A percentile compares a stretch with the other conserved stretches of the same genome.
These are phyloP conservation scores for Sceloporus undulatus DNA, from an alignment of 2,113 vertebrate species.

Conservation along the genomic window DNA sequence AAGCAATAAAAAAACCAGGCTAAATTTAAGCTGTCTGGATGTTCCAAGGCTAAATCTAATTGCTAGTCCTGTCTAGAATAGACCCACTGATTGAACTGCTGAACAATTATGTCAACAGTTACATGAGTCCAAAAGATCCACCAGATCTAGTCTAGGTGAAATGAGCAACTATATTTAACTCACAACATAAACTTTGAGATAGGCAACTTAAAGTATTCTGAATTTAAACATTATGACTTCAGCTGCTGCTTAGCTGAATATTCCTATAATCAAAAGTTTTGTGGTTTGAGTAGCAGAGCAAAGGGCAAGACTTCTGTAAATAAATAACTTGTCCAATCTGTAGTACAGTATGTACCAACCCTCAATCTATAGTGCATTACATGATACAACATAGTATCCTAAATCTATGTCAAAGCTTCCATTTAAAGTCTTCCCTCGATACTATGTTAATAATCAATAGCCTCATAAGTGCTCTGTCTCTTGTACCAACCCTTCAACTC, in stretches of 20 bases:
- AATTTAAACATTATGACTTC: neutral
- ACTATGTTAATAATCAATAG: conserved; percentile 15
- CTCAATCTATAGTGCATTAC: neutral
- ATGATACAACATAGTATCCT: neutral
- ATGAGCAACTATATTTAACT: no score
- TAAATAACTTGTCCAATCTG: neutral
- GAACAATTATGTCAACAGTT: no score
- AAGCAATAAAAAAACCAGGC: neutral
- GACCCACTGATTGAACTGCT: neutral
- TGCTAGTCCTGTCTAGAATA: neutral
- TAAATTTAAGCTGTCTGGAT: no score
- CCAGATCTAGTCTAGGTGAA: no score
- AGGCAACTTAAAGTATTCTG: neutral
- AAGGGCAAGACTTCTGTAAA: neutral
- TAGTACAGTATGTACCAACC: neutral
- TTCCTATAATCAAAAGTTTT: neutral
- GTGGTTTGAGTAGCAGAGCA: neutral
- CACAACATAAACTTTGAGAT: neutral
- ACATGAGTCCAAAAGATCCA: no score
- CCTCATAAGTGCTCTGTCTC: neutral
- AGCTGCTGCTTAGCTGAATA: neutral
- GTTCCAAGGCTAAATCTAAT: neutral
- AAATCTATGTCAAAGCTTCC: neutral
- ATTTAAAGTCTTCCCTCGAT: neutral
- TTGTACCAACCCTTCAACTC: neutral